Base-by-base conservation (phyloP, 2,888 invertebrate genomes). In the Pristionchus mayeri region DNA sequence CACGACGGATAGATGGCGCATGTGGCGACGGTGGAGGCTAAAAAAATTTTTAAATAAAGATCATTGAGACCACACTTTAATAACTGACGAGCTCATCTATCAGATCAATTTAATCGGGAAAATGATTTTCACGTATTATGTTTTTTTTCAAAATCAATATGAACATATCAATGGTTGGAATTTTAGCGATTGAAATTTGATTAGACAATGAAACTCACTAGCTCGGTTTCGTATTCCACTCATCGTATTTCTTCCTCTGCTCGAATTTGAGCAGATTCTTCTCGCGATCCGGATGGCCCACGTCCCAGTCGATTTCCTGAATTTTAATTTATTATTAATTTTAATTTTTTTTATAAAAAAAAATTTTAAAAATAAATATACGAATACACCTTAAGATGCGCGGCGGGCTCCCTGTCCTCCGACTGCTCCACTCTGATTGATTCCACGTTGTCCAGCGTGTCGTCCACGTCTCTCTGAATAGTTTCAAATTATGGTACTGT, bases 381-480 rank as follows among this genome's bases (percentile, higher is more conserved):
- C n/a, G n/a, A n/a, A n/a, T n/a, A n/a, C 24, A 44, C 71, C 71
- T 71, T 71, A 40, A 71, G 37, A n/a, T 71, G 21, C 3, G n/a
- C n/a, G 11, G 71, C 71, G 11, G 71, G 40, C n/a, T 30, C 34
- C 2, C 71, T 21, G 24, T 44, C 71, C n/a, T 71, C 71, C n/a
- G 6, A 7, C 40, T 71, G 4, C 37, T 71, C 37, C 40, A 71
- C 24, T 16, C 40, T 13, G 40, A 71, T 44, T 40, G 71, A 71
- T 18, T 71, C 71, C 40, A 71, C 71, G n/a, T 13, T 11, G 71
- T 71, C 71, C 40, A 71, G 40, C 40, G 71, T 71, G 16, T 71
- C 71, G 71, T 71, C 71, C 71, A 40, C 71, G 71, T 71, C 71
- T 18, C 71, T 34, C 71, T 71, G 40, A n/a, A n/a, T n/a, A 60